Percentiles rank a stretch among this genome's conserved stretches.
Evolutionary conservation across 2,113 vertebrate species (phyloP).

Genomic region (Jacana jacana): DNA sequence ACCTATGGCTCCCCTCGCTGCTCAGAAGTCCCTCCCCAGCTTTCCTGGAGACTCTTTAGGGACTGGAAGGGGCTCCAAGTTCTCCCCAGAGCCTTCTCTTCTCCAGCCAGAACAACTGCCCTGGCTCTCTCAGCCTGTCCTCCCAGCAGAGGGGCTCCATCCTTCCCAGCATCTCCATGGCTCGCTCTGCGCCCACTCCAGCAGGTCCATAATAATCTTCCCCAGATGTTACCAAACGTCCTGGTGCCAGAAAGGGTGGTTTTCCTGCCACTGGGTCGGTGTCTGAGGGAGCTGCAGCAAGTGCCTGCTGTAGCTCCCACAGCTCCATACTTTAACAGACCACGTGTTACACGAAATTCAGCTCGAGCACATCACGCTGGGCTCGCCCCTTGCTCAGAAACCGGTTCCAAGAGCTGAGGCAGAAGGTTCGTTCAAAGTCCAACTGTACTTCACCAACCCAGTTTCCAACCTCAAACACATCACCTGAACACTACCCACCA

Average conservation of each 20-base stretch:
- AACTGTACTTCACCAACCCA: not conserved
- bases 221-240: not conserved
- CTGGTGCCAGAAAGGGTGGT: not conserved
- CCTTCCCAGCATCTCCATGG: too few relatives aligned
- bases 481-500: not conserved
- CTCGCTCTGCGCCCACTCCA: too few relatives aligned
- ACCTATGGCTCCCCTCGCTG: too few relatives aligned
- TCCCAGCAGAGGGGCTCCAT: too few relatives aligned
- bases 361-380: not conserved
- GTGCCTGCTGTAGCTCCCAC: not conserved
- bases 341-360: not conserved
- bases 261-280: not conserved
- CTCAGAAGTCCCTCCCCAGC: too few relatives aligned
- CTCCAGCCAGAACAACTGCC: too few relatives aligned
- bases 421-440: not conserved
- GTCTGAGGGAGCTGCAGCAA: not conserved
- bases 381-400: not conserved
- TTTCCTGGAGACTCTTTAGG: too few relatives aligned
- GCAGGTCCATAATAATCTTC: too few relatives aligned
- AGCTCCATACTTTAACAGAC: not conserved
- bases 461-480: not conserved
- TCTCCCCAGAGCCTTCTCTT: too few relatives aligned
- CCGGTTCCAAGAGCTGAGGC: not conserved
- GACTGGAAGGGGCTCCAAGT: too few relatives aligned
- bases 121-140: too few relatives aligned